Base-by-base conservation (phyloP, 2,888 invertebrate species). In the Conops quadrifasciatus region DNA sequence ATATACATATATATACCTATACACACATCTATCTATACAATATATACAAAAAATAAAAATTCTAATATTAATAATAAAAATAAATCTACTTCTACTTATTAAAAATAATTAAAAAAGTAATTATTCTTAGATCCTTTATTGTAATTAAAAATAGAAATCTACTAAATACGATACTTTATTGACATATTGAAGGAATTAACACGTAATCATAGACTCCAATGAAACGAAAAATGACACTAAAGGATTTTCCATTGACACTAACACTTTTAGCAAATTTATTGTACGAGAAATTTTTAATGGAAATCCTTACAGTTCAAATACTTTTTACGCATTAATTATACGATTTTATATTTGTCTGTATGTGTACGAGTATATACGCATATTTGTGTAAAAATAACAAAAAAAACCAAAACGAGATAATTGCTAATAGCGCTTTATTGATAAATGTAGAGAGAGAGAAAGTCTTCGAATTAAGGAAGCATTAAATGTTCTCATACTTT, bases 11-110 rank as follows among this genome's bases (percentile, higher is more conserved):
- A 24, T 11, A 21, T 24, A 13, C 5, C 11, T 65, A 65, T 66
- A 36, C 36, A 56, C 16, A 43, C 43, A 60, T 26, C n/a, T 36
- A 62, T n/a, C 24, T 65, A 36, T 36, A 36, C 36, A 36, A 63
- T 15, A 24, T 47, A 63, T n/a, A 13, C 30, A 9, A 63, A 63
- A 47, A 63, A 45, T 47, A 45, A 65, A 30, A 49, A 64, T 19
- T 11, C 19, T 21, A 24, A 24, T n/a, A 58, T 58, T 24, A 24
- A 26, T 7, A 3, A 28, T 59, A 28, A 59, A 1, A n/a, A 60
- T 28, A 60, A 60, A 36, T 19, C 7, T 15, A 28, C 28, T 16
- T 36, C 9, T 36, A 36, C 36, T 36, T 36, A 36, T 24, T 2
- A 60, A 30, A 30, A 15, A 60, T 30, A 60, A 30, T 36, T 28